Evolutionary conservation across 2,888 invertebrate species (phyloP).

Genomic region (Hypselothyrea guttata): DNA sequence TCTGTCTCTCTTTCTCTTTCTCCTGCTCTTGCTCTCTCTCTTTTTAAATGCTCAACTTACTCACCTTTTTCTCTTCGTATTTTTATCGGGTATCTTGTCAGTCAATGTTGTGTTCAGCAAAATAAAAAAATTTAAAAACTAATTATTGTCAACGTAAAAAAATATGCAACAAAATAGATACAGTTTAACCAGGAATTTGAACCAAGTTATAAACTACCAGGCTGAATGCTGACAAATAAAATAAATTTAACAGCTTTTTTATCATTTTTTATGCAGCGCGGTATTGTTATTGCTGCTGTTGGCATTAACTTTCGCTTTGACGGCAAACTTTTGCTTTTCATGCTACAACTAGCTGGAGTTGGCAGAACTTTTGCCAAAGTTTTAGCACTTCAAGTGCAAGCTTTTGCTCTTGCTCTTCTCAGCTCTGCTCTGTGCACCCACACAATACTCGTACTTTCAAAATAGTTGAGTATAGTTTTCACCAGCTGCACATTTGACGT

Average conservation of each 20-base stretch:
- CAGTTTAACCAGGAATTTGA: constrained; percentile 6
- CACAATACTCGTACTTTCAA: constrained; percentile 16
- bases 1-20: constrained; percentile 3
- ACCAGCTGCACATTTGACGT: constrained; percentile 64
- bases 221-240: constrained; percentile 41
- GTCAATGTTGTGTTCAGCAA: constrained; percentile 27
- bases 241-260: constrained; percentile 16
- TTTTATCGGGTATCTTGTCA: constrained; percentile 20
- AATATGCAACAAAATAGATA: constrained; percentile 11
- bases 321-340: constrained; percentile 72
- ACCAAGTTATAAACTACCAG: constrained; percentile 17
- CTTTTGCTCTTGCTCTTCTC: constrained; percentile 22
- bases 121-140: constrained; percentile 10
- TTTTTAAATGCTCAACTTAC: background rate
- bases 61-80: no score
- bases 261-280: constrained; percentile 12
- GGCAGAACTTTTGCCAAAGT: constrained; percentile 62
- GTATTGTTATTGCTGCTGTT: constrained; percentile 18
- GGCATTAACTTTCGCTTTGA: constrained; percentile 72
- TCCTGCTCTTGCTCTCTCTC: background rate
- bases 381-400: constrained; percentile 73
- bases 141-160: background rate
- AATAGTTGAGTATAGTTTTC: constrained; percentile 61
- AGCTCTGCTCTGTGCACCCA: background rate
- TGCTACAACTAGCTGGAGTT: constrained; percentile 49